Percentiles rank a stretch among this genome's conserved stretches.
Evolutionary conservation across 2,113 vertebrate species (phyloP).

Genomic region (Equus quagga): DNA sequence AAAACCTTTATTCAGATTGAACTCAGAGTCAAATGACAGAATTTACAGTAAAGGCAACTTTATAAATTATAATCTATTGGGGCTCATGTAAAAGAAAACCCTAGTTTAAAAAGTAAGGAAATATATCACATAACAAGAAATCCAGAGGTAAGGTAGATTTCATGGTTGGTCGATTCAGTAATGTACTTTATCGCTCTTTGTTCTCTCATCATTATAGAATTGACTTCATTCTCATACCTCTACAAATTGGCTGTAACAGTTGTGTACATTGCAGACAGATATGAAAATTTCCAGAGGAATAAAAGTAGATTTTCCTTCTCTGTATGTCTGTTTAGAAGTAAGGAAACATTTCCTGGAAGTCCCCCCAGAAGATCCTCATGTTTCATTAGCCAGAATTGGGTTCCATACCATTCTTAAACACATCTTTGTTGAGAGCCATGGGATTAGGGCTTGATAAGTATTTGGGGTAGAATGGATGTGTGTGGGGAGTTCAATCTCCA

Average conservation of each 20-base stretch:
- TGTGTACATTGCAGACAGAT: not conserved
- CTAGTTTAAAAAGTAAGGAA: not conserved
- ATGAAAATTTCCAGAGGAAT: not conserved
- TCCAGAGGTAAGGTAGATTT: not conserved
- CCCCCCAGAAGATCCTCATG: not conserved
- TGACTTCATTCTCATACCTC: not conserved
- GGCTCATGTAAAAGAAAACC: not conserved
- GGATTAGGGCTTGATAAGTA: not conserved
- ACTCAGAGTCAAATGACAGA: constrained; percentile 10
- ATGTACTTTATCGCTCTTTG: not conserved
- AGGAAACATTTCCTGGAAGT: not conserved
- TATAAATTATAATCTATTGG: constrained; percentile 20
- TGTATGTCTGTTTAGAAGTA: not conserved
- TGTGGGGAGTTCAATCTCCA: not conserved
- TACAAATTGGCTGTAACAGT: not conserved
- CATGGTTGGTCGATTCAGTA: not conserved
- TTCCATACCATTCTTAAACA: constrained; percentile 15
- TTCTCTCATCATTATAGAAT: not conserved
- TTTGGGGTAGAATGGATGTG: not conserved
- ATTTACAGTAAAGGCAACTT: not conserved
- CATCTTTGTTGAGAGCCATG: not conserved
- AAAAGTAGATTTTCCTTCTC: constrained; percentile 34
- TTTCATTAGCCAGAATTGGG: constrained; percentile 20
- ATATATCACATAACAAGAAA: not conserved
- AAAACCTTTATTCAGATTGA: constrained; percentile 29